Conservation (phyloP, 2,888 invertebrate species). For the Noctua janthe region DNA sequence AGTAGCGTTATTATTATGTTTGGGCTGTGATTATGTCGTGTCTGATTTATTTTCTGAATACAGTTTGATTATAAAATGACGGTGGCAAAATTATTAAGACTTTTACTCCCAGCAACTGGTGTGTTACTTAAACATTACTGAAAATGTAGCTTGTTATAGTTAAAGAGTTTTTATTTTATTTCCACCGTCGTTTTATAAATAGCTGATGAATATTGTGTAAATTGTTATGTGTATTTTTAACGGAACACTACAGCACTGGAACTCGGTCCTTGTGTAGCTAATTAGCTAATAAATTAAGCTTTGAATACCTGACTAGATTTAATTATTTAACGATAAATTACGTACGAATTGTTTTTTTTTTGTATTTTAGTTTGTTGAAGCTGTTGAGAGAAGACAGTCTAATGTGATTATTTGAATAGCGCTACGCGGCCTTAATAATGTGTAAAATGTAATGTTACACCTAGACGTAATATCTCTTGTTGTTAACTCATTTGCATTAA, state of each 20-base stretch:
- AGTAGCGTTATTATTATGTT: conserved; percentile 77
- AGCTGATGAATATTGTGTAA: conserved; percentile 56
- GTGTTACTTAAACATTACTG: not conserved
- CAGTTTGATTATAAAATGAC: conserved; percentile 47
- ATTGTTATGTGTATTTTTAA: conserved; percentile 59
- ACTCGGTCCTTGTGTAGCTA: conserved; percentile 67
- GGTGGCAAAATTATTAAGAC: conserved; percentile 53
- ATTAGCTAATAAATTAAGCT: conserved; percentile 69
- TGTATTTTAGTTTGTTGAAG: conserved; percentile 29
- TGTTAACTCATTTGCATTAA: conserved; percentile 33
- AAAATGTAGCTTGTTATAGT: conserved; percentile 2
- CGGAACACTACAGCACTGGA: conserved; percentile 52
- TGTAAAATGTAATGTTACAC: conserved; percentile 14
- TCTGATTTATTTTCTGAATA: conserved; percentile 68
- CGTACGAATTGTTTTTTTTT: conserved; percentile 41
- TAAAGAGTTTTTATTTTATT: conserved; percentile 42
- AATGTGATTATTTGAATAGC: conserved; percentile 30
- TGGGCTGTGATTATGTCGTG: conserved; percentile 81
- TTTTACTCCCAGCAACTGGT: conserved; percentile 1
- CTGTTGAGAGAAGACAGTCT: conserved; percentile 61
- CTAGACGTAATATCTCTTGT: conserved; percentile 13
- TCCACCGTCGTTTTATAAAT: conserved; percentile 46
- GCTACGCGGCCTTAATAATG: conserved; percentile 54
- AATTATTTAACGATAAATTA: conserved; percentile 67
- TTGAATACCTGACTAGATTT: conserved; percentile 78